Evolutionary conservation across 2,797 vertebrate species (phyloP).

Genomic region (Clarias laeviceps): DNA sequence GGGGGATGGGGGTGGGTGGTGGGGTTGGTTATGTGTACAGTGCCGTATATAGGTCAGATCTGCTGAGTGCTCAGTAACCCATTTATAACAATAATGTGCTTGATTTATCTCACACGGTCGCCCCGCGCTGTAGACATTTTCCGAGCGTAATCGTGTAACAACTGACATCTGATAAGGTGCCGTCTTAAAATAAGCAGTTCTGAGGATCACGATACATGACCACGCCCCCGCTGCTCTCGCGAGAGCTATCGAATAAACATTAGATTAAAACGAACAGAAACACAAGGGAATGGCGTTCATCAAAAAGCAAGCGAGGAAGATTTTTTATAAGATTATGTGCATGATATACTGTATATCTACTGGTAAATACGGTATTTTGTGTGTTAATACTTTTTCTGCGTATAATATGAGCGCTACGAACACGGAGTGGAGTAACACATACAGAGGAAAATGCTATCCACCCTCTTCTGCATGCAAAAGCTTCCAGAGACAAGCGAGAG

Average conservation of each 20-base stretch:
- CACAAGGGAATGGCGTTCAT: too few relatives aligned
- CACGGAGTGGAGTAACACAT: background rate
- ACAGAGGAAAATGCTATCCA: background rate
- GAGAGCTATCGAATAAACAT: background rate
- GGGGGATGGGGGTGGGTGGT: too few relatives aligned
- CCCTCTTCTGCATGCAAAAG: background rate
- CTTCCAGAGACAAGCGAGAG: background rate
- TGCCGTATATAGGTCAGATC: constrained; percentile 48
- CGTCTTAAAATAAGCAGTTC: background rate
- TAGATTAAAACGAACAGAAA: background rate
- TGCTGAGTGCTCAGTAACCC: constrained; percentile 31
- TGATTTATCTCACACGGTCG: background rate
- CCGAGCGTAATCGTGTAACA: background rate
- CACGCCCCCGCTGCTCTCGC: background rate
- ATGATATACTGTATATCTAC: too few relatives aligned
- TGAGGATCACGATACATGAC: background rate
- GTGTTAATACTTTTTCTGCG: background rate
- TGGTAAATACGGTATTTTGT: background rate
- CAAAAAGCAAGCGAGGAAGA: background rate
- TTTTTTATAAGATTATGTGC: background rate
- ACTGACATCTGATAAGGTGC: background rate
- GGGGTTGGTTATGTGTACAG: background rate
- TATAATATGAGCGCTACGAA: background rate
- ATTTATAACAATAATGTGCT: constrained; percentile 25
- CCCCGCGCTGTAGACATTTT: background rate